These are phyloP conservation scores for Turritopsis rubra DNA, from an alignment of 30 jellyfish, hydroid and myxozoan genomes.

Conservation along the genomic window DNA sequence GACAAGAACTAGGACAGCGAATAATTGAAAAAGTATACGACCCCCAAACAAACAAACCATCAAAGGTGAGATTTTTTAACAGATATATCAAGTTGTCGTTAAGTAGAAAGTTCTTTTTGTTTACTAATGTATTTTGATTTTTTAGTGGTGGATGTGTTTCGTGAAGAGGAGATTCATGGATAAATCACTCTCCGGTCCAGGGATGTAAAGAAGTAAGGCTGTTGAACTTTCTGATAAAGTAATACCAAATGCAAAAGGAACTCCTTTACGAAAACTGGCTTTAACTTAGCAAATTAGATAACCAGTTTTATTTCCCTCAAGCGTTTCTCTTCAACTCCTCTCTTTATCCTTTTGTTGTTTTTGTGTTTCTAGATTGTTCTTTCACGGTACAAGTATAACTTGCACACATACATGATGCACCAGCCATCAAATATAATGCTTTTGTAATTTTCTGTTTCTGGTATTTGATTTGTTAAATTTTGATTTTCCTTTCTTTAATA, in stretches of 20 bases:
- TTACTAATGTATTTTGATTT: neutral
- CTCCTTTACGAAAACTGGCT: no score
- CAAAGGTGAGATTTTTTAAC: slow-evolving; percentile 57
- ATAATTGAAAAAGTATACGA: slow-evolving; percentile 83
- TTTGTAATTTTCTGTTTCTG: neutral
- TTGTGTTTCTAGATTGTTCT: neutral
- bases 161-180: slow-evolving; percentile 97
- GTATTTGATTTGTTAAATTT: neutral
- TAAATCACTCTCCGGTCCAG: slow-evolving; percentile 96
- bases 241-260: no score
- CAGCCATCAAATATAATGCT: neutral
- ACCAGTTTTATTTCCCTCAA: no score
- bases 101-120: no score
- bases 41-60: slow-evolving; percentile 84
- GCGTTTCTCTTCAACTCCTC: no score
- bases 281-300: no score
- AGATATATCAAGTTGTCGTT: neutral
- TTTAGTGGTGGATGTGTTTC: slow-evolving; percentile 99
- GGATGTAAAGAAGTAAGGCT: slow-evolving; percentile 36
- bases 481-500: neutral
- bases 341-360: no score
- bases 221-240: neutral
- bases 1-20: slow-evolving; percentile 97
- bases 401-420: neutral
- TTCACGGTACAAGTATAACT: neutral